phyloP scores from a whole-genome alignment of 2,797 vertebrate species.

The Periophthalmus magnuspinnatus region DNA sequence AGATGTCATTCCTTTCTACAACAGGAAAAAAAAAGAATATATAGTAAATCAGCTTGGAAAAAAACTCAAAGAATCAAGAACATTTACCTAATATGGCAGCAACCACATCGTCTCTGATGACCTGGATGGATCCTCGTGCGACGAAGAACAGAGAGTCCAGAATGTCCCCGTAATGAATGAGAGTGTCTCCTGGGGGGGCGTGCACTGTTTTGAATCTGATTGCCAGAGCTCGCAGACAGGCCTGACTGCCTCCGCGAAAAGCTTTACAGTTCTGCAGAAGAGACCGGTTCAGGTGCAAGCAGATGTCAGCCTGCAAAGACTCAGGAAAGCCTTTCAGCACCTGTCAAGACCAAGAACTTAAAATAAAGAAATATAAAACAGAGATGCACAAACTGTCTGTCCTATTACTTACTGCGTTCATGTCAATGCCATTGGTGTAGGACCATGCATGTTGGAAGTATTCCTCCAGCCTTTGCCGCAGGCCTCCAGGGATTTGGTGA shows the following conservation, averaged over 20 bases:
- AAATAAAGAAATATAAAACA: not conserved
- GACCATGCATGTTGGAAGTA: constrained; percentile 98
- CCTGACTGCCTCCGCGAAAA: constrained; percentile 89
- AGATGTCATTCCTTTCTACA: constrained; percentile 92
- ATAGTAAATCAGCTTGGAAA: not conserved
- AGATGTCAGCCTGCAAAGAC: constrained; percentile 95
- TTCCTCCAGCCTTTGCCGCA: constrained; percentile 92
- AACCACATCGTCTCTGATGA: constrained; percentile 87
- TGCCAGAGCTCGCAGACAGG: constrained; percentile 88
- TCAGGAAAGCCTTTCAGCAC: constrained; percentile 96
- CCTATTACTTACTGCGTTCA: constrained; percentile 87
- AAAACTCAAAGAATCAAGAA: not conserved
- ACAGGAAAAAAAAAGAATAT: not conserved
- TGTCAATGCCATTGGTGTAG: constrained; percentile 96
- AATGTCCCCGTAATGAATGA: constrained; percentile 92
- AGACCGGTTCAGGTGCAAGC: constrained; percentile 91
- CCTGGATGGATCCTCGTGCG: constrained; percentile 91
- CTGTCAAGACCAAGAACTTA: constrained; percentile 60
- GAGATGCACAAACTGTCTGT: not conserved
- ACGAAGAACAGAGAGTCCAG: constrained; percentile 94
- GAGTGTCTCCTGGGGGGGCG: constrained; percentile 88
- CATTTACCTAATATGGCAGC: constrained; percentile 88
- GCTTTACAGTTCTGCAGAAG: constrained; percentile 93
- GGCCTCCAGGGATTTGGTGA: constrained; percentile 91
- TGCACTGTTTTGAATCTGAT: constrained; percentile 93